Percentiles rank a stretch among this genome's conserved stretches.
Conservation (phyloP, 1,140 invertebrate species). For the Platyura marginata region DNA sequence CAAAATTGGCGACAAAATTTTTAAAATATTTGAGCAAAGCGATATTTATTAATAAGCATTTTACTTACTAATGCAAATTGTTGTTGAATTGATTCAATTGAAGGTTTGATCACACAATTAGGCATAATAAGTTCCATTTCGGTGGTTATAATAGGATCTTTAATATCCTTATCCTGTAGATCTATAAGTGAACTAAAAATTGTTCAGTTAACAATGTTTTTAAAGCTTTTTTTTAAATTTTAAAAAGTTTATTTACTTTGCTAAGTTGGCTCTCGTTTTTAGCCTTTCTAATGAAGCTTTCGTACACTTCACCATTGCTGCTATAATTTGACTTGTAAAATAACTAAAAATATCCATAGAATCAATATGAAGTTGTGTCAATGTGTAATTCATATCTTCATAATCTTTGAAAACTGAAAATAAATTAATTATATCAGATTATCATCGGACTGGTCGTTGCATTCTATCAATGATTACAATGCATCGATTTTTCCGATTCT, state of each 20-base stretch:
- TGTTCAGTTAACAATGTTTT: too few species aligned
- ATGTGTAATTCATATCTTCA: slow-evolving; percentile 27
- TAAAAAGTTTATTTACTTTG: too few species aligned
- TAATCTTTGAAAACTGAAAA: slow-evolving; percentile 11
- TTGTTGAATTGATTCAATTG: slow-evolving; percentile 52
- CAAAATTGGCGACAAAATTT: too few species aligned
- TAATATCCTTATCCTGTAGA: too few species aligned
- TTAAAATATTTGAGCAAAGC: too few species aligned
- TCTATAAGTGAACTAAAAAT: slow-evolving; percentile 17
- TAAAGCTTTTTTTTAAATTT: too few species aligned
- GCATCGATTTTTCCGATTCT: not conserved
- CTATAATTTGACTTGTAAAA: slow-evolving; percentile 49
- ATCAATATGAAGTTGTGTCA: slow-evolving; percentile 39
- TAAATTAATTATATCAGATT: too few species aligned
- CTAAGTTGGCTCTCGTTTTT: slow-evolving; percentile 37
- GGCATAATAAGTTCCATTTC: slow-evolving; percentile 40
- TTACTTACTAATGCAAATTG: slow-evolving; percentile 40
- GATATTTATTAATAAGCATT: too few species aligned
- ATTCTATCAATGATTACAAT: not conserved
- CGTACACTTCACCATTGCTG: slow-evolving; percentile 45
- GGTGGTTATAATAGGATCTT: not conserved
- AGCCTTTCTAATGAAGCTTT: slow-evolving; percentile 46
- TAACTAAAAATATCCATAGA: slow-evolving; percentile 55
- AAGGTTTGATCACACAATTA: slow-evolving; percentile 34
- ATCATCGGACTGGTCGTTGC: too few species aligned